Conservation (phyloP, 2,888 invertebrate genomes). For the Sialis fuliginosa region DNA sequence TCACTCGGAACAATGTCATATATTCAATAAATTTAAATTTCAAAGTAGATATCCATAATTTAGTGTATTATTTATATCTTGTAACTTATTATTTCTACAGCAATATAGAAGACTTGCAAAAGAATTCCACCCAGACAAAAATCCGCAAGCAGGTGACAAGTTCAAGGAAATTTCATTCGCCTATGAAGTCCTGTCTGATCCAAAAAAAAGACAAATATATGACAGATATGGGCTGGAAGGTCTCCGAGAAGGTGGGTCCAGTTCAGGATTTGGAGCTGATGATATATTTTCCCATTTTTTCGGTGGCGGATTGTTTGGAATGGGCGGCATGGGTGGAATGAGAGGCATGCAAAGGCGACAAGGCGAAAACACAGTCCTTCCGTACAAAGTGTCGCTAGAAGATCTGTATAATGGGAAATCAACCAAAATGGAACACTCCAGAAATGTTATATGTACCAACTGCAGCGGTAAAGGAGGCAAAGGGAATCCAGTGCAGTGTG, state of each 20-base stretch:
- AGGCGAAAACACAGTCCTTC: slow-evolving; percentile 72
- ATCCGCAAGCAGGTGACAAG: slow-evolving; percentile 77
- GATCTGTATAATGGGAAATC: slow-evolving; percentile 84
- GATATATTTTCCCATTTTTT: slow-evolving; percentile 53
- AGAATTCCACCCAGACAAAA: slow-evolving; percentile 86
- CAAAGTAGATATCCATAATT: too few species aligned
- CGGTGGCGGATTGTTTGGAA: slow-evolving; percentile 44
- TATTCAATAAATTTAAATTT: too few species aligned
- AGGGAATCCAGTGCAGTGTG: slow-evolving; percentile 46
- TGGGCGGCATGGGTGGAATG: slow-evolving; percentile 28
- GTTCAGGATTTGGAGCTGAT: slow-evolving; percentile 34
- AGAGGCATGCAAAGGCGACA: slow-evolving; percentile 35
- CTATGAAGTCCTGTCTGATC: slow-evolving; percentile 81
- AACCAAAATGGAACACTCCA: slow-evolving; percentile 61
- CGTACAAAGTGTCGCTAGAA: slow-evolving; percentile 71
- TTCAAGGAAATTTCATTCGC: slow-evolving; percentile 94
- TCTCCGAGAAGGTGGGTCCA: slow-evolving; percentile 59
- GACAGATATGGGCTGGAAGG: slow-evolving; percentile 79
- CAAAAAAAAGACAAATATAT: slow-evolving; percentile 70
- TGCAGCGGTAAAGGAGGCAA: slow-evolving; percentile 67
- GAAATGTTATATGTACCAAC: slow-evolving; percentile 59
- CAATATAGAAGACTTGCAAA: slow-evolving; percentile 83
- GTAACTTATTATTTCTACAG: slow-evolving; percentile 32
- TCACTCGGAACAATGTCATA: too few species aligned
- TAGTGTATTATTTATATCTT: too few species aligned